These are phyloP conservation scores for Cyanoderma ruficeps DNA, from an alignment of 2,113 vertebrate genomes.

Conservation along the genomic window DNA sequence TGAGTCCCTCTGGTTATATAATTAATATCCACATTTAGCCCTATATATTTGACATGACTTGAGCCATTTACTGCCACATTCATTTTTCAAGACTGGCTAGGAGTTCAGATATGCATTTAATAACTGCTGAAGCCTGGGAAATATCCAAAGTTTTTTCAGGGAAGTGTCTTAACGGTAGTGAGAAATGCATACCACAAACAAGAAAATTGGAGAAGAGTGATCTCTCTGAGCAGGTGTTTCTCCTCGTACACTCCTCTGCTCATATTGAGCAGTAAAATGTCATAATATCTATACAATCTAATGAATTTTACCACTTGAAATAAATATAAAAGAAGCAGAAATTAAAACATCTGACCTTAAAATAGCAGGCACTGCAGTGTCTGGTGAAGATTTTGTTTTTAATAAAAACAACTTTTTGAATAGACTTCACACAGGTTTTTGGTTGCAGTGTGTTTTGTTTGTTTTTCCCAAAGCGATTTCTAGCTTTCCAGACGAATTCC, in stretches of 20 bases:
- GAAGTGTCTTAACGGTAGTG: background rate
- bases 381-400: background rate
- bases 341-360: background rate
- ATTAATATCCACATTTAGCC: conserved; percentile 35
- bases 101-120: background rate
- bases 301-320: background rate
- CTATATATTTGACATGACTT: background rate
- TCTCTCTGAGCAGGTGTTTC: background rate
- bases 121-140: background rate
- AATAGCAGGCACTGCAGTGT: background rate
- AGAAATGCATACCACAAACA: background rate
- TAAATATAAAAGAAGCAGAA: background rate
- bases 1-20: background rate
- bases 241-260: background rate
- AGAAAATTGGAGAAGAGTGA: background rate
- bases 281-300: rapidly evolving
- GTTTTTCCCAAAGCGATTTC: background rate
- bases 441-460: background rate
- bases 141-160: background rate
- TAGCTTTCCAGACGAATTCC: background rate
- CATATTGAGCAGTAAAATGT: background rate
- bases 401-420: background rate
- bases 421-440: background rate
- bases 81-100: background rate
- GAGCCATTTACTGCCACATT: background rate